Evolutionary conservation across 2,113 vertebrate genomes (phyloP).

Genomic region (Mormoops blainvillei): DNA sequence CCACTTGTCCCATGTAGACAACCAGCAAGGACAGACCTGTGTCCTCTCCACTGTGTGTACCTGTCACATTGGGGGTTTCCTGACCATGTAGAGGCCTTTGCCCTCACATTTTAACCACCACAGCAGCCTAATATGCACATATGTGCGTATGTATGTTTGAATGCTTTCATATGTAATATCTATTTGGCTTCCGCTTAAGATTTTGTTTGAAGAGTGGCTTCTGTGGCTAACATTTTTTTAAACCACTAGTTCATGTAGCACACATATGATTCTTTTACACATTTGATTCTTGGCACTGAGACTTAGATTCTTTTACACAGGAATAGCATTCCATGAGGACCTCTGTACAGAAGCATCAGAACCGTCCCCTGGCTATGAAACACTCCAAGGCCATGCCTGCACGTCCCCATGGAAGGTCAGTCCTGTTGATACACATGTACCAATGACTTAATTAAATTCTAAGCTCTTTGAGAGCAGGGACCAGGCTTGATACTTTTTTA

Average conservation of each 20-base stretch:
- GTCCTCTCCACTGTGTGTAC: not conserved
- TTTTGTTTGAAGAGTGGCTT: not conserved
- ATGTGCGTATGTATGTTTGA: no score
- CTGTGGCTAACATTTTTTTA: not conserved
- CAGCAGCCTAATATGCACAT: no score
- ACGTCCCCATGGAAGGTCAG: not conserved
- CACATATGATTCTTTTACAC: not conserved
- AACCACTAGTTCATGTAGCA: not conserved
- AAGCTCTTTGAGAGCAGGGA: not conserved
- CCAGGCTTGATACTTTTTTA: fast-evolving
- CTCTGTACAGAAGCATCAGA: not conserved
- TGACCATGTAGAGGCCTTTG: not conserved
- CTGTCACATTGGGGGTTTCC: not conserved
- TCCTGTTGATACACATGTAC: not conserved
- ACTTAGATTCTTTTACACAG: no score
- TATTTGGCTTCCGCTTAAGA: not conserved
- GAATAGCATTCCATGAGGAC: not conserved
- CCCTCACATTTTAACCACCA: fast-evolving
- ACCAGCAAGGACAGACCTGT: not conserved
- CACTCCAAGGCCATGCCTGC: fast-evolving
- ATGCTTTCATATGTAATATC: not conserved
- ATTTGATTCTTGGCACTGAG: not conserved
- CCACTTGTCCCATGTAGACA: not conserved
- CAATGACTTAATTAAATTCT: no score
- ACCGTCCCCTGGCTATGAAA: no score